phyloP scores from a whole-genome alignment of 2,797 vertebrate genomes.

The Clamator glandarius region DNA sequence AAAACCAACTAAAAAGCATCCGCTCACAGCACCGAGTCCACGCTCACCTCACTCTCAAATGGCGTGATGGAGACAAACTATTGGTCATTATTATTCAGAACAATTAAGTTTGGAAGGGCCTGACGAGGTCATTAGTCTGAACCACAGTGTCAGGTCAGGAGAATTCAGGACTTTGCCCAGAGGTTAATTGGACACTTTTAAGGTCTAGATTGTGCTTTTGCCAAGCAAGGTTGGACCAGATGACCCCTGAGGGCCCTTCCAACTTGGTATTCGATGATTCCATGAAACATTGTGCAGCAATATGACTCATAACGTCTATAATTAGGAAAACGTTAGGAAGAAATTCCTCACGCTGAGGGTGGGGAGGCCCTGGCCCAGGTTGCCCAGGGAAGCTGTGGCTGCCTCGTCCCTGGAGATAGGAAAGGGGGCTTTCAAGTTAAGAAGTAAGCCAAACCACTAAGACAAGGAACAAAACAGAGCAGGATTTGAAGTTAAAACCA shows the following conservation, averaged over 20 bases:
- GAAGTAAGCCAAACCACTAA: neutral
- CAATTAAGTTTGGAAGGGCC: neutral
- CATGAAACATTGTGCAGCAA: neutral
- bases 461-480: neutral
- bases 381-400: no score
- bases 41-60: neutral
- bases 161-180: neutral
- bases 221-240: no score
- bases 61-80: rapidly evolving
- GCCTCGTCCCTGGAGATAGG: no score
- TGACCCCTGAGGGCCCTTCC: no score
- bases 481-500: neutral
- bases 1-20: neutral
- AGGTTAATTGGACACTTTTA: neutral
- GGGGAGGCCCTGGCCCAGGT: no score
- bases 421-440: neutral
- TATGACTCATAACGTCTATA: neutral
- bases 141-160: neutral
- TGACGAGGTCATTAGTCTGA: neutral
- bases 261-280: no score
- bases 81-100: neutral
- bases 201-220: no score
- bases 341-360: no score
- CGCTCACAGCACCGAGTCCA: neutral
- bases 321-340: no score